Evolutionary conservation across 1,140 invertebrate genomes (phyloP).

Genomic region (Bombus pascuorum): DNA sequence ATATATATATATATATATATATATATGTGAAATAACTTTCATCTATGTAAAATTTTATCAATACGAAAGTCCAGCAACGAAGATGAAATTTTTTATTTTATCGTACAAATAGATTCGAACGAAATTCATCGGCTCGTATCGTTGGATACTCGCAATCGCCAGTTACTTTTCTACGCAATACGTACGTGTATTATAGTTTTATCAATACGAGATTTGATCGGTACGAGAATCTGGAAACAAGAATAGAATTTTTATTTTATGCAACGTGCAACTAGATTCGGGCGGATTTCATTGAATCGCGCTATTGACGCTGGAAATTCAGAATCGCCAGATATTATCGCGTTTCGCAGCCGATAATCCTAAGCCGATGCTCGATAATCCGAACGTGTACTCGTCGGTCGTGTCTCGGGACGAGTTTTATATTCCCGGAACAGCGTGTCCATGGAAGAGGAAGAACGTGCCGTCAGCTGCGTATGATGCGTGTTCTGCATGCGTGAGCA

Average conservation of each 20-base stretch:
- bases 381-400: slow-evolving; percentile 2
- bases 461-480: slow-evolving; percentile 31
- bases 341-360: slow-evolving; percentile 8
- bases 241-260: background rate
- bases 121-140: background rate
- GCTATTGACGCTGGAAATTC: background rate
- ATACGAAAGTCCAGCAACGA: background rate
- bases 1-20: too few relatives aligned
- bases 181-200: background rate
- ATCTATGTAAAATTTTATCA: background rate
- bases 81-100: background rate
- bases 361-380: slow-evolving; percentile 40
- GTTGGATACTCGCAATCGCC: background rate
- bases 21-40: background rate
- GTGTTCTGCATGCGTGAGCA: slow-evolving; percentile 58
- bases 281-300: background rate
- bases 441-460: slow-evolving; percentile 42
- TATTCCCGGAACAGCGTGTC: slow-evolving; percentile 48
- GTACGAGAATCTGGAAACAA: background rate
- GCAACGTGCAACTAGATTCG: background rate
- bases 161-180: background rate
- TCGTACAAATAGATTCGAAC: background rate
- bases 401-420: slow-evolving; percentile 25
- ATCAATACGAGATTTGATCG: background rate
- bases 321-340: background rate